These are phyloP conservation scores for Polypterus senegalus DNA, from an alignment of 2,113 vertebrate genomes.

Conservation along the genomic window DNA sequence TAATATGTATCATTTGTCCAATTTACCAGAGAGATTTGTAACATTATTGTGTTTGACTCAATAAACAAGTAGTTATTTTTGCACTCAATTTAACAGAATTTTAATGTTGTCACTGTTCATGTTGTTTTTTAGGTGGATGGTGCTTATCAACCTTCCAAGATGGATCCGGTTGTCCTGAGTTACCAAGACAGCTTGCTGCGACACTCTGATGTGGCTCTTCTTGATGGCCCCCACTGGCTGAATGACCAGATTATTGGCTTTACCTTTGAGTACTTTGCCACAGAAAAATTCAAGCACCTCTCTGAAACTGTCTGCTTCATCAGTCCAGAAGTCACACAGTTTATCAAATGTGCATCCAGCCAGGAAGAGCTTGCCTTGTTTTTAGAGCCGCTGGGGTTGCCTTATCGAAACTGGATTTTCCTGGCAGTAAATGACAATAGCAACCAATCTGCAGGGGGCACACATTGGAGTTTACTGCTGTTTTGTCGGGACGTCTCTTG, in stretches of 20 bases:
- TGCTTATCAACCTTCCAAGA: slow-evolving; percentile 30
- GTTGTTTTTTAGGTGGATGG: slow-evolving; percentile 23
- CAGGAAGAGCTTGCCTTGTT: slow-evolving; percentile 73
- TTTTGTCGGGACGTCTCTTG: slow-evolving; percentile 61
- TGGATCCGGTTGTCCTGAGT: slow-evolving; percentile 89
- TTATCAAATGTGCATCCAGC: slow-evolving; percentile 80
- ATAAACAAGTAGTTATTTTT: no score
- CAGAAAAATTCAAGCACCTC: slow-evolving; percentile 58
- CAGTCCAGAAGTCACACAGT: slow-evolving; percentile 89
- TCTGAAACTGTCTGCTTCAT: slow-evolving; percentile 61
- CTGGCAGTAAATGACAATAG: slow-evolving; percentile 90
- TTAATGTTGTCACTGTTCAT: neutral
- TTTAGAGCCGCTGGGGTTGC: slow-evolving; percentile 72
- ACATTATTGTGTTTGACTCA: no score
- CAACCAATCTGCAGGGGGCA: slow-evolving; percentile 73
- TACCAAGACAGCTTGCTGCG: slow-evolving; percentile 87
- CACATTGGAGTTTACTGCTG: slow-evolving; percentile 89
- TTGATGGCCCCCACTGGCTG: slow-evolving; percentile 86
- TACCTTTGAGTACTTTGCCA: slow-evolving; percentile 81
- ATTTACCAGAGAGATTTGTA: no score
- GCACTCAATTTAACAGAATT: no score
- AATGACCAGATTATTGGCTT: slow-evolving; percentile 92
- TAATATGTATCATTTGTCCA: no score
- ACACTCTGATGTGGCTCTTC: slow-evolving; percentile 70
- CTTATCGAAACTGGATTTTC: slow-evolving; percentile 63